Evolutionary conservation across 1,140 invertebrate species (phyloP).

Genomic region (Drosophila dunni): DNA sequence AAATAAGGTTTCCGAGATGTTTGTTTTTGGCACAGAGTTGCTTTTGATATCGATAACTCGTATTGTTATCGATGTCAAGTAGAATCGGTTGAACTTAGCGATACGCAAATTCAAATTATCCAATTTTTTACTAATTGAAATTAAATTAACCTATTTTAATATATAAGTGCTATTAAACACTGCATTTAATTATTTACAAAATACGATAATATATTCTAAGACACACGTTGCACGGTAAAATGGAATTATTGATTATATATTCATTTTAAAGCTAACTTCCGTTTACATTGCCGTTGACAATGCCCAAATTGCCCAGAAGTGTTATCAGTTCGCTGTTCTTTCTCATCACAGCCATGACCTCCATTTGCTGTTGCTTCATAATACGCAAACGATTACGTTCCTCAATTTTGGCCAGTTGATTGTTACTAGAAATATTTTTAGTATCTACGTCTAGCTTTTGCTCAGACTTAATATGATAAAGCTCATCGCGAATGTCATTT

Average conservation of each 20-base stretch:
- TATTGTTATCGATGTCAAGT: too few relatives aligned
- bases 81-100: too few relatives aligned
- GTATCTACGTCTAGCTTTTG: conserved; percentile 68
- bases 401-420: conserved; percentile 76
- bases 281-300: conserved; percentile 43
- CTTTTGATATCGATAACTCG: too few relatives aligned
- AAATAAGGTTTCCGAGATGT: too few relatives aligned
- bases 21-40: too few relatives aligned
- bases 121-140: too few relatives aligned
- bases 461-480: conserved; percentile 74
- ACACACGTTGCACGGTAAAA: background rate
- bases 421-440: conserved; percentile 69
- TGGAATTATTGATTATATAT: background rate
- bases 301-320: conserved; percentile 57
- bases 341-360: conserved; percentile 67
- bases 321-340: conserved; percentile 66
- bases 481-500: conserved; percentile 72
- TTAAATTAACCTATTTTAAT: background rate
- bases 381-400: conserved; percentile 69
- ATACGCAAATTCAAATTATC: background rate
- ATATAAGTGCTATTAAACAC: background rate
- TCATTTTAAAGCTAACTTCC: conserved; percentile 19
- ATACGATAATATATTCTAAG: conserved; percentile 4
- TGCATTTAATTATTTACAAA: background rate
- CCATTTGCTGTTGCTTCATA: conserved; percentile 71